Evolutionary conservation across 2,113 vertebrate species (phyloP).

Genomic region (Heliornis fulica): DNA sequence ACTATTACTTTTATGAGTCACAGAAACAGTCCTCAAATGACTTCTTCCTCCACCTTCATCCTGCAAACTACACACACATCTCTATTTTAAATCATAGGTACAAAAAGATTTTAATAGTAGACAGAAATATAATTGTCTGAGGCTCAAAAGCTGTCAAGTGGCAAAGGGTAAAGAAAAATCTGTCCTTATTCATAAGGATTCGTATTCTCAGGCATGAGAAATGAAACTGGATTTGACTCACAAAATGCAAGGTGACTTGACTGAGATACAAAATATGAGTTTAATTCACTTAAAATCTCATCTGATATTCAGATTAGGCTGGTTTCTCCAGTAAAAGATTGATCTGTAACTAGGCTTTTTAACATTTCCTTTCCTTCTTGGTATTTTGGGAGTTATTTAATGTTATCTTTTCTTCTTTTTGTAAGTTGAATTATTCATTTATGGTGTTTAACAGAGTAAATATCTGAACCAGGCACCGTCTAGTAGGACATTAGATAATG

Average conservation of each 20-base stretch:
- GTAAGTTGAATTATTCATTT: not conserved
- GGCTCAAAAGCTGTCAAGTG: not conserved
- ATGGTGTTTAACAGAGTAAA: not conserved
- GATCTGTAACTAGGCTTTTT: not conserved
- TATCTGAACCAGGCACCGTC: not conserved
- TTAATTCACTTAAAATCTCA: not conserved
- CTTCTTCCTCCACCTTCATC: not conserved
- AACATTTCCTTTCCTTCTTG: not conserved
- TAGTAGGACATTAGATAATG: not conserved
- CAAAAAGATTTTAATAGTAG: not conserved
- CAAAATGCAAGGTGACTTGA: not conserved
- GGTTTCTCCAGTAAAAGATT: not conserved
- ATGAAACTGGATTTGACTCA: not conserved
- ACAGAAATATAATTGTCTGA: not conserved
- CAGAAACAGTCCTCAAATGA: not conserved
- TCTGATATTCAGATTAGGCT: not conserved
- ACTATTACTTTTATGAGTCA: not conserved
- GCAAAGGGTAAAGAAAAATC: not conserved
- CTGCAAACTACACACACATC: not conserved
- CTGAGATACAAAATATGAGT: not conserved
- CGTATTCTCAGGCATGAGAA: not conserved
- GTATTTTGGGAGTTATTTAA: not conserved
- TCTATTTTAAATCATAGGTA: not conserved
- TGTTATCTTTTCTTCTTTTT: not conserved
- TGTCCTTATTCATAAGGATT: not conserved